Base-by-base conservation (phyloP, 2,888 invertebrate species). In the Dione juno region DNA sequence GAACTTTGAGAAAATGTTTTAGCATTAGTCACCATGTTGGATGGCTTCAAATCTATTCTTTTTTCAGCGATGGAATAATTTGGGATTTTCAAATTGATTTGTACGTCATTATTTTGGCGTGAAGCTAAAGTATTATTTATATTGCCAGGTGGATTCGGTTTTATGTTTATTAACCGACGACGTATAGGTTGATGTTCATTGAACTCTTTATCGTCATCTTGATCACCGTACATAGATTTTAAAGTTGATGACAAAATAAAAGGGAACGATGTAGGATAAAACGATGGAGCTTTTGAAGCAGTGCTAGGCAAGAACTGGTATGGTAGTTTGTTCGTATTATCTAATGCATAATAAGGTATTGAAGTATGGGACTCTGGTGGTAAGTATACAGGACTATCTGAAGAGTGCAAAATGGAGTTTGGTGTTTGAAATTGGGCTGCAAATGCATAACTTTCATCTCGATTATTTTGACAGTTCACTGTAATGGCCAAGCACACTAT, bases 321-420 rank as follows among this genome's bases (percentile, higher is more conserved):
- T 43, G 83, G 87, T 10, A 90, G 79, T 76, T 89, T 88, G 68
- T 88, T 86, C 8, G 82, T 74, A 77, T 86, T 86, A 72, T 89
- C 91, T 50, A 88, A 80, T 41, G 87, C 79, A 67, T 84, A 90
- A 77, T 88, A 88, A n/a, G 92, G 90, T n/a, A 85, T 77, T 43
- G 87, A 77, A 13, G 88, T 88, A 48, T 90, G 88, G 57, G 88
- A 83, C 77, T 92, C 91, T 9, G 89, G 89, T 40, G 91, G 88
- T 54, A 92, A 82, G 76, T 89, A 91, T 69, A 88, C 80, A 40
- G 89, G 85, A 75, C 85, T 88, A 59, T 91, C 90, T 19, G 90
- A 84, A 21, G 86, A 79, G 74, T 83, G 88, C 35, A 83, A 73
- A 19, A 81, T 81, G 45, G 86, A 78, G 73, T 79, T 83, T 11